These are phyloP conservation scores for zebrafish (Danio rerio) DNA, from an alignment of 2,113 vertebrate species.

Conservation along the genomic window GRCz12tu NC_133177.1:12186001-12186500, in stretches of 20 bases:
- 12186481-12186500: background rate
- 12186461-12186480: background rate
- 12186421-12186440: background rate
- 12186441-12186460: background rate
- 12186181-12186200: conserved; percentile 32
- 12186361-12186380: conserved; percentile 1
- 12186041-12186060: background rate
- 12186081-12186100: background rate
- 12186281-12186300: conserved; percentile 9
- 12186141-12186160: background rate
- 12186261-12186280: conserved; percentile 15
- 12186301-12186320: conserved; percentile 1
- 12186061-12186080: background rate
- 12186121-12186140: background rate
- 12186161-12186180: conserved; percentile 29
- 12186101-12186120: background rate
- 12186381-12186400: background rate
- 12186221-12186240: conserved; percentile 45
- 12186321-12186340: conserved; percentile 1
- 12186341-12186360: conserved; percentile 7
- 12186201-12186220: conserved; percentile 33
- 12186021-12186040: background rate
- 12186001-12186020: background rate
- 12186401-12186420: background rate
- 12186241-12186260: conserved; percentile 18